Evolutionary conservation across 2,888 invertebrate genomes (phyloP).

Genomic region (Coenonympha glycerion): DNA sequence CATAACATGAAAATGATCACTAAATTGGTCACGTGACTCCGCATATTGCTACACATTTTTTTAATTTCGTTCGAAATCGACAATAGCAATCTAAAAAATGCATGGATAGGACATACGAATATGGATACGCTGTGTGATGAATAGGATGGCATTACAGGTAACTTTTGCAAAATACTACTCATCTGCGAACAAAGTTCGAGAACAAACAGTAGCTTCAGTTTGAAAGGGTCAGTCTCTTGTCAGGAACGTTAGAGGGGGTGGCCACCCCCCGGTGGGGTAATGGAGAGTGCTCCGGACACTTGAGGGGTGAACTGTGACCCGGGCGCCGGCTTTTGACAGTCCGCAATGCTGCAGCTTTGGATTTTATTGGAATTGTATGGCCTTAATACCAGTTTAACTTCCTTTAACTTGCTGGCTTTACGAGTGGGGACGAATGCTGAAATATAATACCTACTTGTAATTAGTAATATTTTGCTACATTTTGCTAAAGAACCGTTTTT

Average conservation of each 20-base stretch:
- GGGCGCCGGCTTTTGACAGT: constrained; percentile 65
- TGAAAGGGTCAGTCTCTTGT: constrained; percentile 41
- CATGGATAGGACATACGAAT: too few species aligned
- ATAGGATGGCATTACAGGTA: too few species aligned
- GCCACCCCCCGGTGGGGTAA: constrained; percentile 32
- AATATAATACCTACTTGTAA: constrained; percentile 9
- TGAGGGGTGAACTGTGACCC: constrained; percentile 52
- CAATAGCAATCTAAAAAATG: too few species aligned
- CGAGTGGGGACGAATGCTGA: constrained; percentile 8
- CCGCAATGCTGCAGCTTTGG: constrained; percentile 49
- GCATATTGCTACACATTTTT: too few species aligned
- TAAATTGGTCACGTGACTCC: too few species aligned
- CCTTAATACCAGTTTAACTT: constrained; percentile 21
- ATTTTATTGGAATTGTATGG: constrained; percentile 33
- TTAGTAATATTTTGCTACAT: not conserved
- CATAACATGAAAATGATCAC: too few species aligned
- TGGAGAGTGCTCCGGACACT: constrained; percentile 55
- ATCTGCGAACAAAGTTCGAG: constrained; percentile 1
- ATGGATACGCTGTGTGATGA: too few species aligned
- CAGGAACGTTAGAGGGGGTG: constrained; percentile 29
- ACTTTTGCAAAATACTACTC: too few species aligned
- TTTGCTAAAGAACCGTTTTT: not conserved
- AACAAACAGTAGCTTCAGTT: constrained; percentile 33
- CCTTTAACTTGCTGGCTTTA: constrained; percentile 10
- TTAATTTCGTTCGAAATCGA: too few species aligned